Evolutionary conservation across 1,140 invertebrate genomes (phyloP), one percentile per base, ranked within the genome.

Genomic region (Hylaeus volcanicus): DNA sequence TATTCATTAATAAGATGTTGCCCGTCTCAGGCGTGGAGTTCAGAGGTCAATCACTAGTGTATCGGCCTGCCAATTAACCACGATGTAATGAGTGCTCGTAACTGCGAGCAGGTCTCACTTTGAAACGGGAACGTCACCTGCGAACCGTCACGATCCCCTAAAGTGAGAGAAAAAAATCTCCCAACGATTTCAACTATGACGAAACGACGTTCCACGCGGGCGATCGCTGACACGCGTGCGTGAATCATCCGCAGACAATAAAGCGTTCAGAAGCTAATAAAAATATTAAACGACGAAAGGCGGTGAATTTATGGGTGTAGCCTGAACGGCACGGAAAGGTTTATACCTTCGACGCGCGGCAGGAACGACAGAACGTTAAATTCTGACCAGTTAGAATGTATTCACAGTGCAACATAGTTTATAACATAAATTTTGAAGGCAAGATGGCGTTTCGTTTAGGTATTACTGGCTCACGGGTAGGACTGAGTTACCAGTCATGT

Each of bases 161-260:
- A 39, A 70, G 69, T 9, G 66, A 82, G 66, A 81, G 43, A 70
- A 63, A 70, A 75, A 65, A 65, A 73, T 3, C n/a, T 12, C 48
- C 41, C 41, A n/a, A n/a, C 41, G 72, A 48, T 39, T 14, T 3
- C 63, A 58, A 60, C 72, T 69, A 58, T 74, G 78, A 81, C 70
- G 79, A 80, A 83, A 74, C 64, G 26, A 26, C 26, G n/a, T 63
- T 82, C 53, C 12, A 43, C 70, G 43, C 6, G 41, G 26, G n/a
- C 14, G 75, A 71, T 84, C 71, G 58, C 41, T 43, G 83, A 79
- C 56, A 14, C 58, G 61, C 48, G 14, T 37, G 72, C 71, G 72
- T 80, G 81, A 88, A 74, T 88, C 86, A 83, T 48, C 74, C 39
- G 0, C 0, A 37, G 43, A 39, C 74, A 48, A 68, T 68, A 6